phyloP scores from a whole-genome alignment of 2,113 vertebrate species.

The Plecturocebus donacophilus region DNA sequence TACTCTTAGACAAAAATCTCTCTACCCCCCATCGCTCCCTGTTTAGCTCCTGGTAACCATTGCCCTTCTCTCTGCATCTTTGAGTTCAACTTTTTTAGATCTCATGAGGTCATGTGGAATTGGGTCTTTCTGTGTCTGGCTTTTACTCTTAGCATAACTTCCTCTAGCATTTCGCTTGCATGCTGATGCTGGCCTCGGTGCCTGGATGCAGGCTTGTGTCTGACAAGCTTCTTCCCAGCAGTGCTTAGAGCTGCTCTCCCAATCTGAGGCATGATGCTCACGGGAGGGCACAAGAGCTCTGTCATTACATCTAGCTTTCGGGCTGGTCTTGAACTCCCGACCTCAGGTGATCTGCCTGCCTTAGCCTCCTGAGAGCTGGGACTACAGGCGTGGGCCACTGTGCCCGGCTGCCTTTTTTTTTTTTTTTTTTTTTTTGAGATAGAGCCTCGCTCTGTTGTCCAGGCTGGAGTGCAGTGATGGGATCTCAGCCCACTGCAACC shows the following conservation, averaged over 20 bases:
- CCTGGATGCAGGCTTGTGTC: not conserved
- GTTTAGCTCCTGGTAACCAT: not conserved
- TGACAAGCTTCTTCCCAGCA: not conserved
- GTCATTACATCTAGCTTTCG: accelerated
- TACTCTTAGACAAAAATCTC: not conserved
- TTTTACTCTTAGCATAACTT: not conserved
- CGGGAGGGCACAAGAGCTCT: not conserved
- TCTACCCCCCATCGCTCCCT: not conserved
- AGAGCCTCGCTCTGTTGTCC: not conserved
- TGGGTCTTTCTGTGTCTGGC: not conserved
- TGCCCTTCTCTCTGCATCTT: not conserved
- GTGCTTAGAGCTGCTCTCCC: not conserved
- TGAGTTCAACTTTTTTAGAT: not conserved
- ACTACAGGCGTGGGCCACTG: no score
- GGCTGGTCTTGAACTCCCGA: not conserved
- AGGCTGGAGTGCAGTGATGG: not conserved
- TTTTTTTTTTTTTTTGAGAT: not conserved
- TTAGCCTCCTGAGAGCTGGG: no score
- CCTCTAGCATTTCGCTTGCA: not conserved
- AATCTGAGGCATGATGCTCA: accelerated
- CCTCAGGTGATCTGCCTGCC: no score
- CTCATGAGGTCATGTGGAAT: not conserved
- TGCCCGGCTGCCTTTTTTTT: not conserved
- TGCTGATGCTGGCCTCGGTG: not conserved
- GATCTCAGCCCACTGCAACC: not conserved